These are phyloP conservation scores for Podarcis lilfordi DNA, from an alignment of 2,797 vertebrate species.

Conservation along the genomic window DNA sequence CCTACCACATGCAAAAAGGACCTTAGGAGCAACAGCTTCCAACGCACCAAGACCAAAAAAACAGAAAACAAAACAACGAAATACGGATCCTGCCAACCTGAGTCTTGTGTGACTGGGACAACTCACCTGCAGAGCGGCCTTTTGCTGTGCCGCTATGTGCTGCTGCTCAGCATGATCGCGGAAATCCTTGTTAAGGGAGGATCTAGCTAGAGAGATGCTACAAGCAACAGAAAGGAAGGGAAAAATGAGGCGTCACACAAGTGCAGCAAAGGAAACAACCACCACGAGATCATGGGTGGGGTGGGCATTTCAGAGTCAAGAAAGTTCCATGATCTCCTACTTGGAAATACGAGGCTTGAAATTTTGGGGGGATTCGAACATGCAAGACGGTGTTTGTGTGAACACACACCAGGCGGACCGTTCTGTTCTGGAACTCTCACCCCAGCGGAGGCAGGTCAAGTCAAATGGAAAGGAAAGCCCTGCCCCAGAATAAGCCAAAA, in stretches of 20 bases:
- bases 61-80: not conserved
- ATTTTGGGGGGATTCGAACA: not conserved
- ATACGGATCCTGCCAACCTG: too few species aligned
- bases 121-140: slow-evolving; percentile 93
- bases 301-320: not conserved
- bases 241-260: not conserved
- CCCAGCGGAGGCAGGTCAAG: not conserved
- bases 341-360: not conserved
- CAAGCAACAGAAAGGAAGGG: slow-evolving; percentile 29
- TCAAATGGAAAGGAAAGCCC: not conserved
- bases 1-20: too few species aligned
- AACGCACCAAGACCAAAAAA: not conserved
- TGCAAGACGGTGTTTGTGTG: not conserved
- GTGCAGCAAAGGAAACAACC: not conserved
- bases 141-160: slow-evolving; percentile 96
- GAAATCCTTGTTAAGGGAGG: slow-evolving; percentile 88
- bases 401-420: not conserved
- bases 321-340: fast-evolving
- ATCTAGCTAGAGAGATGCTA: slow-evolving; percentile 88
- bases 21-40: not conserved
- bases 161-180: slow-evolving; percentile 96
- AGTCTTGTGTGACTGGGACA: not conserved
- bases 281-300: not conserved
- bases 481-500: not conserved
- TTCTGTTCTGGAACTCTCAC: not conserved